Conservation (phyloP, 2,888 invertebrate genomes). For the Carterocephalus palaemon region DNA sequence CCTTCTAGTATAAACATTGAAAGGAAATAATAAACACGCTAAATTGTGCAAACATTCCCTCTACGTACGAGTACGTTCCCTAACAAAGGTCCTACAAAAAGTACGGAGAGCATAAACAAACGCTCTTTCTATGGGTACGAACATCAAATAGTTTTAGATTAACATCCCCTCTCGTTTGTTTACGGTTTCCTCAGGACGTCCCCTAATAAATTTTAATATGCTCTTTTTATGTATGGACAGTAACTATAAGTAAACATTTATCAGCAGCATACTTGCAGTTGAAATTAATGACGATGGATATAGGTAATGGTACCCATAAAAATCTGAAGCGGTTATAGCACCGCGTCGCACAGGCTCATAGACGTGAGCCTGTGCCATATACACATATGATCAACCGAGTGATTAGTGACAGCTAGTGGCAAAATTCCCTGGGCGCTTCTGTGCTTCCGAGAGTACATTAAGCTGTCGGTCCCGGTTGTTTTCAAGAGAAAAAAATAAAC, state of each 20-base stretch:
- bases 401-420: too few species aligned
- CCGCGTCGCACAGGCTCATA: too few species aligned
- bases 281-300: neutral
- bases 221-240: conserved; percentile 46
- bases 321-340: too few species aligned
- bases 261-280: neutral
- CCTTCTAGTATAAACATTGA: conserved; percentile 27
- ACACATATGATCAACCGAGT: too few species aligned
- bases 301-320: conserved; percentile 5
- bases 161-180: conserved; percentile 54
- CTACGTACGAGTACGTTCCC: too few species aligned
- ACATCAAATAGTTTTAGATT: conserved; percentile 69
- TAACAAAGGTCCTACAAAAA: conserved; percentile 43
- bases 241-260: conserved; percentile 24
- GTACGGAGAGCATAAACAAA: conserved; percentile 53
- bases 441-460: too few species aligned
- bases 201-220: conserved; percentile 59
- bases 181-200: conserved; percentile 43
- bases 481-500: too few species aligned
- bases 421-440: too few species aligned
- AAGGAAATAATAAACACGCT: conserved; percentile 50
- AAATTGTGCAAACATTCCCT: conserved; percentile 52
- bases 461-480: too few species aligned
- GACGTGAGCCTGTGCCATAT: too few species aligned
- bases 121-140: conserved; percentile 42